These are phyloP conservation scores for Erpornis zantholeuca DNA, from an alignment of 2,113 vertebrate species.

Conservation along the genomic window DNA sequence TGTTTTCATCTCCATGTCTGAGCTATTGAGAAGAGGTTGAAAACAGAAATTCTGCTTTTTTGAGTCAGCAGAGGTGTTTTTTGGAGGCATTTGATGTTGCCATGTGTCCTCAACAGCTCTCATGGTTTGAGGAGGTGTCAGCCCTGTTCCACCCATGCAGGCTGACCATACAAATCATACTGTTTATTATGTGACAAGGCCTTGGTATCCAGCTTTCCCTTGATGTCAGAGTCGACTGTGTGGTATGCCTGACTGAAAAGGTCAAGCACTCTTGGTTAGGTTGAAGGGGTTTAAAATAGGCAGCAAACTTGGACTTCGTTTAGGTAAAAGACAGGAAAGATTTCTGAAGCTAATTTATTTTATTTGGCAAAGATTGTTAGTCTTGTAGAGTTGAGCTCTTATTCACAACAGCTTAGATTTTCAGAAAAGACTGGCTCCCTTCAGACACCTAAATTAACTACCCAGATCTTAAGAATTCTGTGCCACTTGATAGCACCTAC, in stretches of 20 bases:
- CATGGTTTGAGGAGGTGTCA: not conserved
- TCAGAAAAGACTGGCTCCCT: not conserved
- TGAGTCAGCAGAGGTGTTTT: not conserved
- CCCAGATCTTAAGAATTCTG: not conserved
- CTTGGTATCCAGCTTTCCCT: not conserved
- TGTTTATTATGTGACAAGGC: not conserved
- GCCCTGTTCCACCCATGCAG: not conserved
- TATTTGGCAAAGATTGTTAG: not conserved
- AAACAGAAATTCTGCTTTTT: not conserved
- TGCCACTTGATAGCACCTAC: not conserved
- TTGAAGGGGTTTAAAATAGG: not conserved
- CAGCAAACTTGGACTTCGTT: not conserved
- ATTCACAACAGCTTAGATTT: not conserved
- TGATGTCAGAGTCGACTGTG: not conserved
- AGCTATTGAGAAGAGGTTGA: not conserved
- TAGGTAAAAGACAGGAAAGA: not conserved
- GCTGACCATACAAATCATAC: not conserved
- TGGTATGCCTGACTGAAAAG: constrained; percentile 8
- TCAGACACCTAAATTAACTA: not conserved
- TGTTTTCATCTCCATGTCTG: not conserved
- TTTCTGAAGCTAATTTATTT: not conserved
- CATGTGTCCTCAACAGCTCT: not conserved
- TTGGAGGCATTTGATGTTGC: not conserved
- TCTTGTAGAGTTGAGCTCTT: not conserved
- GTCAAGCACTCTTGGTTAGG: not conserved